Evolutionary conservation across 1,140 invertebrate genomes (phyloP).

Genomic region (Megalopta genalis): DNA sequence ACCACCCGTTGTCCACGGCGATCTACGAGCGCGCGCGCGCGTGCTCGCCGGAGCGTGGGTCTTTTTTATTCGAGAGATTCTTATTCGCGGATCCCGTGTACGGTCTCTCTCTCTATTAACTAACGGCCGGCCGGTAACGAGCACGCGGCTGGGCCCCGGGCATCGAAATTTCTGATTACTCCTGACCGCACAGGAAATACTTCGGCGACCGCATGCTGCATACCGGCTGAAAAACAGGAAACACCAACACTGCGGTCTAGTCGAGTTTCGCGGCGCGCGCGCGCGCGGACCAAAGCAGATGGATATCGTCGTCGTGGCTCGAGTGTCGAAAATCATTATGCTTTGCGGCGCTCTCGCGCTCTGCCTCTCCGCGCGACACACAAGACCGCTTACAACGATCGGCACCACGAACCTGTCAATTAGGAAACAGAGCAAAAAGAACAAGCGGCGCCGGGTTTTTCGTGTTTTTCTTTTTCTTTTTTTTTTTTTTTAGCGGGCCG

Average conservation of each 20-base stretch:
- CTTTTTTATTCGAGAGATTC: constrained; percentile 2
- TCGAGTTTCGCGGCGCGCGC: constrained; percentile 10
- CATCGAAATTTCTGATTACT: constrained; percentile 14
- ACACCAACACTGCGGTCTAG: constrained; percentile 26
- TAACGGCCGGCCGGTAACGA: background rate
- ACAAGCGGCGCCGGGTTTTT: background rate
- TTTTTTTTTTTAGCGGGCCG: no score
- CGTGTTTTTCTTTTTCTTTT: no score
- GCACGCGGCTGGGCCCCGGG: no score
- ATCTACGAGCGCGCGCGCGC: background rate
- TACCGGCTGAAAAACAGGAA: constrained; percentile 48
- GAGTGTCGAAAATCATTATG: constrained; percentile 1
- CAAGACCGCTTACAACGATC: background rate
- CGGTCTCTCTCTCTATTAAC: background rate
- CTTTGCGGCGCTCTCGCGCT: background rate
- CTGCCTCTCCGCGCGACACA: no score
- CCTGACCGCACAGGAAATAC: constrained; percentile 35
- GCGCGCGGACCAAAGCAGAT: constrained; percentile 14
- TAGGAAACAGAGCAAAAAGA: background rate
- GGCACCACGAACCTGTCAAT: background rate
- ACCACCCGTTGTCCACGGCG: background rate
- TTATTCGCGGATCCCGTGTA: background rate
- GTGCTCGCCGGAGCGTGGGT: background rate
- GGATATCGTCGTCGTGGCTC: background rate
- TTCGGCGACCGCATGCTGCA: constrained; percentile 26